These are phyloP conservation scores for Oligia strigilis DNA, from an alignment of 2,888 invertebrate species.

Conservation along the genomic window DNA sequence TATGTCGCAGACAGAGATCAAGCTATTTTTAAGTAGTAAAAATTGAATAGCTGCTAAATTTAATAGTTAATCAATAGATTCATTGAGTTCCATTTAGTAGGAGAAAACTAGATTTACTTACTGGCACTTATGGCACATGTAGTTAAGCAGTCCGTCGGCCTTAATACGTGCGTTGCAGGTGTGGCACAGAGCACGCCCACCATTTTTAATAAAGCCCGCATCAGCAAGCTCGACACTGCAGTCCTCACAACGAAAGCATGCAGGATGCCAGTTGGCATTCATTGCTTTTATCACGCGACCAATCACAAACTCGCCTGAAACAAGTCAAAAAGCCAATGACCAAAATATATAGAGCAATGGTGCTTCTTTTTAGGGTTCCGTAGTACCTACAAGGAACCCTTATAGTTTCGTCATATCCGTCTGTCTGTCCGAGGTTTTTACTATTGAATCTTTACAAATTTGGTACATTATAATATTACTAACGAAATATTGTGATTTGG, in stretches of 20 bases:
- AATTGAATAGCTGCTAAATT: not conserved
- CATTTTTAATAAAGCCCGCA: conserved; percentile 98
- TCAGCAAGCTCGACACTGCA: conserved; percentile 98
- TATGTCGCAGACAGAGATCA: too few species aligned
- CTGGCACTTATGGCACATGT: conserved; percentile 99
- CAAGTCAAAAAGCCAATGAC: not conserved
- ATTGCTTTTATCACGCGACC: conserved; percentile 99
- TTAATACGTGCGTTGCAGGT: conserved; percentile 99
- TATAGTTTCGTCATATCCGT: too few species aligned
- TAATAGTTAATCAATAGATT: not conserved
- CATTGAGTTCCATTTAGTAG: not conserved
- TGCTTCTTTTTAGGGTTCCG: too few species aligned
- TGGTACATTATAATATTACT: not conserved
- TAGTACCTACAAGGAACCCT: too few species aligned
- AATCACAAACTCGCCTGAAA: conserved; percentile 97
- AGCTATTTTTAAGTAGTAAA: not conserved
- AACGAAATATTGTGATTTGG: not conserved
- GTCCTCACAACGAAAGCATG: conserved; percentile 98
- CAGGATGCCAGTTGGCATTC: conserved; percentile 99
- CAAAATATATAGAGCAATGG: not conserved
- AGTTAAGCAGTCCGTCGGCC: conserved; percentile 98
- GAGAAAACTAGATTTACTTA: conserved; percentile 88
- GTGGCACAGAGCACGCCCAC: conserved; percentile 96
- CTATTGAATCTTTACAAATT: not conserved
- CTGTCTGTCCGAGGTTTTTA: not conserved